These are phyloP conservation scores for Epinotia brunnichana DNA, from an alignment of 2,888 invertebrate genomes.

Conservation along the genomic window DNA sequence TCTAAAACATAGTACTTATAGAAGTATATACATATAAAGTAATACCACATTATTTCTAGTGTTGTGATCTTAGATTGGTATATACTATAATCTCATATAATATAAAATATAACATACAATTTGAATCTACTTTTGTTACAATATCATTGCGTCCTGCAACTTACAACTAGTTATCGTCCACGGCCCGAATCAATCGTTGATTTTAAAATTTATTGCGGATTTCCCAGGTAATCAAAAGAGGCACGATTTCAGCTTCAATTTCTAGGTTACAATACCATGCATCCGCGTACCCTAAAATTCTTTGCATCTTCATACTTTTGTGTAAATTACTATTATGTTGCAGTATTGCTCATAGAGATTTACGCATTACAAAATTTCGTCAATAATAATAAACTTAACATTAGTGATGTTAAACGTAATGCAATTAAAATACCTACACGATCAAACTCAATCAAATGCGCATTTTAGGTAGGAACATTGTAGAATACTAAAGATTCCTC, in stretches of 20 bases:
- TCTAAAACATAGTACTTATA: no score
- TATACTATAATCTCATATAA: not conserved
- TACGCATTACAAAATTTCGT: no score
- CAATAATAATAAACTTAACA: not conserved
- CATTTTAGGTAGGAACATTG: not conserved
- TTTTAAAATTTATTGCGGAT: slow-evolving; percentile 6
- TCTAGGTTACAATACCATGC: slow-evolving; percentile 5
- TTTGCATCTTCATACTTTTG: slow-evolving; percentile 1
- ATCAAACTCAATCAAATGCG: not conserved
- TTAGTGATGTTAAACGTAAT: not conserved
- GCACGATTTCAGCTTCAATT: slow-evolving; percentile 8
- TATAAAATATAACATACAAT: not conserved
- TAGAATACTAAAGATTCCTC: not conserved
- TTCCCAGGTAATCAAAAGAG: slow-evolving; percentile 13
- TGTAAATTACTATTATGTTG: slow-evolving; percentile 1
- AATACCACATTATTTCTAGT: not conserved
- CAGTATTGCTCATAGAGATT: slow-evolving; percentile 1
- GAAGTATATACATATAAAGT: no score
- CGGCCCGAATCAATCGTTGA: slow-evolving; percentile 12
- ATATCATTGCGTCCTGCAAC: slow-evolving; percentile 18
- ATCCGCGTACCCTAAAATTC: slow-evolving; percentile 4
- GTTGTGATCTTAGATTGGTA: not conserved
- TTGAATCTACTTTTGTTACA: slow-evolving; percentile 6
- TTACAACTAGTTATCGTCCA: slow-evolving; percentile 11
- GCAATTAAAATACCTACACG: no score